Evolutionary conservation across 2,888 invertebrate genomes (phyloP), one percentile per base, ranked within the genome.

Genomic region (Allacma fusca): DNA sequence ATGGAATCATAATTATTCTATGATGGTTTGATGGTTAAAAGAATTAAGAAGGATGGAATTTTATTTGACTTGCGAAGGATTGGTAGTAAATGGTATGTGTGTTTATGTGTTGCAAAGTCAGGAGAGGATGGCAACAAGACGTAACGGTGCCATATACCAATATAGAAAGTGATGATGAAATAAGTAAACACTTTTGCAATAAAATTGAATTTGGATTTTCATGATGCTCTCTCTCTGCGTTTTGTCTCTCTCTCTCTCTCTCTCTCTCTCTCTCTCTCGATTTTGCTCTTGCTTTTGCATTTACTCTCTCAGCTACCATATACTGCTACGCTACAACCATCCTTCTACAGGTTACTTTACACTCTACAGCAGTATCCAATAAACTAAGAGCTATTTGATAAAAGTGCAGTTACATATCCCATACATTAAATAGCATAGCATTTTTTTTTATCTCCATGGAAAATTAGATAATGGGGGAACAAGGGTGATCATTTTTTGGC

Each of bases 91-190:
- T 9, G 5, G 34, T 34, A 34, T 34, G 34, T 34, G 34, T 34
- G 34, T 34, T 34, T 34, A 34, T 34, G 34, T 34, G 34, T n/a
- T 34, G 34, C 34, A 34, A 34, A 34, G 34, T n/a, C n/a, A 4
- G 50, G n/a, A n/a, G 16, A 50, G 16, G 50, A 19, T 50, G 50
- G 16, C 16, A 50, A 50, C 50, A 70, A 70, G 43, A 24, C 43
- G 44, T 70, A 70, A 70, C 69, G 69, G 69, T 44, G 69, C 9
- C 69, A 70, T n/a, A n/a, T 44, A 40, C 50, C 50, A 50, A 50
- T 70, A 43, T 70, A 70, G 69, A 70, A 70, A 70, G 69, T 70
- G 40, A 43, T 70, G 69, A 70, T 43, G 69, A 70, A 70, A 70
- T 68, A 50, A 50, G 50, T 50, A 50, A 50, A 50, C 50, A 50